Percentiles rank a stretch among this genome's conserved stretches.
These are phyloP conservation scores for Spea bombifrons DNA, from an alignment of 2,113 vertebrate species.

Conservation along the genomic window DNA sequence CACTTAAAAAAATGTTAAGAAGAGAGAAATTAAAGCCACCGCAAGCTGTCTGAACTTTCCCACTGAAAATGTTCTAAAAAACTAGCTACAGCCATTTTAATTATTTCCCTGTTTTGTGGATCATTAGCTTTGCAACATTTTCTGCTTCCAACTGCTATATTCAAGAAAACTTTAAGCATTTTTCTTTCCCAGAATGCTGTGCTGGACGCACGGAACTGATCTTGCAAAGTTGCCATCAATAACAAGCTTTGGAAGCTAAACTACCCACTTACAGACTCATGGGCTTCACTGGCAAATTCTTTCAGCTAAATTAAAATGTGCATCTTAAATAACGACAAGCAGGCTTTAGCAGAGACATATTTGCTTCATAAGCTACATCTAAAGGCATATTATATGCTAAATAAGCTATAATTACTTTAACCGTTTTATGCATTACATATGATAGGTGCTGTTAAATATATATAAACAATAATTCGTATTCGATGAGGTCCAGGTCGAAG, in stretches of 20 bases:
- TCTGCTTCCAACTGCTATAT: conserved; percentile 12
- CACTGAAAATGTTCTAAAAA: conserved; percentile 3
- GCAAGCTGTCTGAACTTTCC: background rate
- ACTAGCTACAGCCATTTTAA: background rate
- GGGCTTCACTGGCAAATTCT: background rate
- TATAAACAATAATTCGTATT: too few species aligned
- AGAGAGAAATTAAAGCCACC: background rate
- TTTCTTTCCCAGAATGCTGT: background rate
- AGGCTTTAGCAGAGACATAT: too few species aligned
- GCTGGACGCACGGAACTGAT: background rate
- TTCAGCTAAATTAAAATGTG: background rate
- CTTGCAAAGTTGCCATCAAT: background rate
- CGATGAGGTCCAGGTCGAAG: too few species aligned
- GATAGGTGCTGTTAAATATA: too few species aligned
- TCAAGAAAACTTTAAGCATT: background rate
- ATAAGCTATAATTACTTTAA: too few species aligned
- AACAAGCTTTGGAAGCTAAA: background rate
- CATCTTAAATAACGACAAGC: too few species aligned
- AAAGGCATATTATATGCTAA: too few species aligned
- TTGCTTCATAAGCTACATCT: too few species aligned
- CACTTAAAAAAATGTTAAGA: background rate
- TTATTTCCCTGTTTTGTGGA: conserved; percentile 2
- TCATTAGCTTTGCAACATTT: conserved; percentile 15
- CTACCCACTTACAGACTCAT: background rate
- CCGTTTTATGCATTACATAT: too few species aligned